These are phyloP conservation scores for Hippocampus mohnikei DNA, from an alignment of 2,113 vertebrate genomes.

Conservation along the genomic window DNA sequence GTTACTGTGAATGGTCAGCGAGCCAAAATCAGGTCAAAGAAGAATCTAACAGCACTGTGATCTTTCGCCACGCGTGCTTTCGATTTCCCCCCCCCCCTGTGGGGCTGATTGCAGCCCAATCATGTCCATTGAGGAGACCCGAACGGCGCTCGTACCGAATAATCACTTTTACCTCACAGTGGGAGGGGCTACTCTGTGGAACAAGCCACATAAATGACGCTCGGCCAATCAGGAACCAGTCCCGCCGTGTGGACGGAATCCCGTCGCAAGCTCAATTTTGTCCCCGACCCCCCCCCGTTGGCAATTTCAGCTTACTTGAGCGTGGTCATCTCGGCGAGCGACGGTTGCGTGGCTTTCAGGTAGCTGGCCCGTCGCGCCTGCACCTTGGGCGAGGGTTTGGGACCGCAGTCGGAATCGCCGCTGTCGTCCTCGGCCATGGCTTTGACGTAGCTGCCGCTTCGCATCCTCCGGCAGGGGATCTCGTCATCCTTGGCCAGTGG, in stretches of 20 bases:
- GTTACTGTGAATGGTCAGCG: conserved; percentile 20
- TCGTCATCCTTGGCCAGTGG: conserved; percentile 83
- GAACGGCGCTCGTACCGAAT: conserved; percentile 31
- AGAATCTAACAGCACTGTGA: conserved; percentile 29
- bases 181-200: conserved; percentile 25
- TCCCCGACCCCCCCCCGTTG: neutral
- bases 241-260: neutral
- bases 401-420: conserved; percentile 88
- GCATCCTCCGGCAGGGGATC: conserved; percentile 93
- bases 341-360: conserved; percentile 97
- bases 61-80: conserved; percentile 22
- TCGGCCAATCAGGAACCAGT: conserved; percentile 22
- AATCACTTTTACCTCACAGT: conserved; percentile 46
- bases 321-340: conserved; percentile 90
- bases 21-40: conserved; percentile 23
- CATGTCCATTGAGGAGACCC: conserved; percentile 37
- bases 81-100: conserved; percentile 48
- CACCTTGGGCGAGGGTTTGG: conserved; percentile 89
- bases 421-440: conserved; percentile 96
- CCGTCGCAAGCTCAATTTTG: neutral
- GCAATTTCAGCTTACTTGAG: conserved; percentile 75
- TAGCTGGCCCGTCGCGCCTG: conserved; percentile 94
- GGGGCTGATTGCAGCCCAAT: conserved; percentile 42
- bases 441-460: conserved; percentile 96
- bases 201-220: conserved; percentile 47